These are phyloP conservation scores for Drosophila cognata DNA, from an alignment of 2,888 invertebrate species.

Conservation along the genomic window DNA sequence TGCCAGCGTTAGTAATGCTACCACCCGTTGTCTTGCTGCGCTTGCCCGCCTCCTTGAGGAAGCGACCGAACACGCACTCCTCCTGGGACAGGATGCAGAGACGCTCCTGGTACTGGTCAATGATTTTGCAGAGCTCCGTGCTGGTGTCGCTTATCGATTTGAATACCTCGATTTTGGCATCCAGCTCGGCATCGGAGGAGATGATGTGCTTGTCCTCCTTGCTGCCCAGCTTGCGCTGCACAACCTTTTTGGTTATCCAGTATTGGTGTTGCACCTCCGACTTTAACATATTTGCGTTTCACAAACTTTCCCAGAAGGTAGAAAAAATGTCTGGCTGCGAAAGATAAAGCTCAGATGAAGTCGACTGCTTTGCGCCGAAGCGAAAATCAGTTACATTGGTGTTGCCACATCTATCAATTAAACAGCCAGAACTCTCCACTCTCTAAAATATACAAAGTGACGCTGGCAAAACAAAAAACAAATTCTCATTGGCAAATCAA, in stretches of 20 bases:
- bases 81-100: conserved; percentile 97
- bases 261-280: conserved; percentile 96
- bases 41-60: conserved; percentile 96
- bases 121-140: conserved; percentile 92
- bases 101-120: conserved; percentile 97
- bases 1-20: conserved; percentile 93
- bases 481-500: background rate
- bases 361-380: conserved; percentile 49
- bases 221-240: conserved; percentile 95
- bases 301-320: conserved; percentile 33
- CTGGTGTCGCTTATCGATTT: conserved; percentile 96
- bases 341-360: conserved; percentile 35
- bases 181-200: conserved; percentile 97
- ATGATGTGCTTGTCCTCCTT: conserved; percentile 99
- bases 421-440: background rate
- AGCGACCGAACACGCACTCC: conserved; percentile 96
- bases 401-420: conserved; percentile 33
- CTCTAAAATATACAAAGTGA: background rate
- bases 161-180: conserved; percentile 93
- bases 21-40: conserved; percentile 94
- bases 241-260: conserved; percentile 99
- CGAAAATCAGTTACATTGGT: conserved; percentile 45
- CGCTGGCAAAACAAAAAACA: background rate
- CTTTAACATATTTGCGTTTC: conserved; percentile 79
- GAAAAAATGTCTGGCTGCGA: conserved; percentile 32